phyloP scores from a whole-genome alignment of 2,113 vertebrate species.

The Xenotilapia caudafasciata region DNA sequence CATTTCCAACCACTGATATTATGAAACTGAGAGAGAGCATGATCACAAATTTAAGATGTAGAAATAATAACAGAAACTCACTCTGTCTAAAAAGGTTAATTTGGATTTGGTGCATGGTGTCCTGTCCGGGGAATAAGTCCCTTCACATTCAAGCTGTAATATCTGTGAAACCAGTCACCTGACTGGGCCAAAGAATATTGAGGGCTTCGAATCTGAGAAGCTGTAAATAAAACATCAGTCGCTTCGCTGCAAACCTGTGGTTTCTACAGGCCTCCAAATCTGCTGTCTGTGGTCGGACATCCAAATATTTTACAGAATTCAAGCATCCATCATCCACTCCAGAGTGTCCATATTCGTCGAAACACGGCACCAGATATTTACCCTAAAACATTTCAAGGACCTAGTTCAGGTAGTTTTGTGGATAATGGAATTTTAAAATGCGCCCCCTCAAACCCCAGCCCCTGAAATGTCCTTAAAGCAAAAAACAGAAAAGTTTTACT shows the following conservation, averaged over 20 bases:
- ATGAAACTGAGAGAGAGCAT: not conserved
- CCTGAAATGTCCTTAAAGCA: not conserved
- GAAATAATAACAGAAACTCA: not conserved
- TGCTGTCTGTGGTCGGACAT: not conserved
- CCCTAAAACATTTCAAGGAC: not conserved
- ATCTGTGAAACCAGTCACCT: not conserved
- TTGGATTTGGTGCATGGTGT: not conserved
- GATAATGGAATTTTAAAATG: not conserved
- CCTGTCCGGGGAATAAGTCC: not conserved
- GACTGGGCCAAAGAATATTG: not conserved
- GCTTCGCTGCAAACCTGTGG: not conserved
- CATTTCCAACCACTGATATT: not conserved
- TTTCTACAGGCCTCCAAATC: not conserved
- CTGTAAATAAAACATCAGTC: not conserved
- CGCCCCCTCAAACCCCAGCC: not conserved
- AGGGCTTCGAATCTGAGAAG: not conserved
- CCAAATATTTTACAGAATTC: not conserved
- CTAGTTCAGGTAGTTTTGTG: not conserved
- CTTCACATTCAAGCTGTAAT: not conserved
- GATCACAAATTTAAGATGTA: not conserved
- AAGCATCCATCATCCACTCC: not conserved
- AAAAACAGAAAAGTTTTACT: not conserved
- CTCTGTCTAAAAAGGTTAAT: accelerated
- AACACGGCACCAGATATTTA: not conserved
- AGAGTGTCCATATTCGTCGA: not conserved